These are phyloP conservation scores for Choreutis nemorana DNA, from an alignment of 2,888 invertebrate species.

Conservation along the genomic window DNA sequence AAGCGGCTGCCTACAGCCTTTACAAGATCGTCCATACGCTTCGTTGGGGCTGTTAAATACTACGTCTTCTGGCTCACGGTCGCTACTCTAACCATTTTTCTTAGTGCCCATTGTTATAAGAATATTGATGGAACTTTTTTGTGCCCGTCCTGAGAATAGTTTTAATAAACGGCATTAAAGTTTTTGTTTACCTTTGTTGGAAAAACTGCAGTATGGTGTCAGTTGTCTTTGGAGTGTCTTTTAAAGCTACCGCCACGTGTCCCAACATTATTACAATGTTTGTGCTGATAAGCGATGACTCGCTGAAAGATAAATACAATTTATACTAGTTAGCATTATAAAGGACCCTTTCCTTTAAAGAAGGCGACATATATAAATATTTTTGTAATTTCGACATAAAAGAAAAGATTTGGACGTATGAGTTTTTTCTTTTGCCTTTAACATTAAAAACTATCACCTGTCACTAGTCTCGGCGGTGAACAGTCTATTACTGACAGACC, in stretches of 20 bases:
- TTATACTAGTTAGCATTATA: not conserved
- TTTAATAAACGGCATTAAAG: no score
- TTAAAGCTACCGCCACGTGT: constrained; percentile 93
- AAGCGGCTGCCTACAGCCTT: no score
- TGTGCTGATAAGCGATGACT: constrained; percentile 90
- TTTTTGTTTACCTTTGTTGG: constrained; percentile 77
- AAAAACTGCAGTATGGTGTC: constrained; percentile 97
- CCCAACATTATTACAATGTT: constrained; percentile 98
- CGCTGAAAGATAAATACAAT: constrained; percentile 61
- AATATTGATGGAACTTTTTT: no score
- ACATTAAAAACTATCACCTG: constrained; percentile 55
- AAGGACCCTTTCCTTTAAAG: not conserved
- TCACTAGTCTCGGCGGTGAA: constrained; percentile 93
- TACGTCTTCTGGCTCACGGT: no score
- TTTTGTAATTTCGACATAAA: not conserved
- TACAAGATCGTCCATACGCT: no score
- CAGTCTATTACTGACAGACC: constrained; percentile 93
- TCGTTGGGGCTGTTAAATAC: no score
- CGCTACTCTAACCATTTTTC: no score
- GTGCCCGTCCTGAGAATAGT: no score
- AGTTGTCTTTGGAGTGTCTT: constrained; percentile 92
- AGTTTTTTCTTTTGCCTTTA: no score
- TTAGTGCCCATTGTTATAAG: no score
- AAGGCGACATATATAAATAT: not conserved
- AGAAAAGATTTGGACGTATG: not conserved